A percentile compares a stretch with the other conserved stretches of the same genome.
Evolutionary conservation across 2,113 vertebrate genomes (phyloP).

Genomic region (Ginglymostoma cirratum): DNA sequence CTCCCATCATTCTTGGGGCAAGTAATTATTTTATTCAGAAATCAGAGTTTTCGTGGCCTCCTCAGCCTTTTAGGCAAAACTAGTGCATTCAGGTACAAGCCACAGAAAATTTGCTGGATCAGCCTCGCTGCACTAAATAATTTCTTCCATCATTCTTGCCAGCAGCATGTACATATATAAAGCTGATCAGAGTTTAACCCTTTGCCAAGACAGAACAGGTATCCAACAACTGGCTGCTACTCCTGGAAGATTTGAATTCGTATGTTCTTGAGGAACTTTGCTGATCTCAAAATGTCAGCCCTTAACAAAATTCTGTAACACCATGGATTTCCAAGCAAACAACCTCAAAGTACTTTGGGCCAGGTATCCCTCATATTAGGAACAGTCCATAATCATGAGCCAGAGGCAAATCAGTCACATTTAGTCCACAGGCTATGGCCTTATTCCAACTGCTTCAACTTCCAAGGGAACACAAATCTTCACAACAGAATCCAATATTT

Average conservation of each 20-base stretch:
- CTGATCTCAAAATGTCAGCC: not conserved
- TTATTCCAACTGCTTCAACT: not conserved
- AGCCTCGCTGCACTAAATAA: not conserved
- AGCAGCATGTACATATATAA: not conserved
- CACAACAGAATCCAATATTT: not conserved
- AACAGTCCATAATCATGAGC: not conserved
- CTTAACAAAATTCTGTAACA: not conserved
- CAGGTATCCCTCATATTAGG: not conserved
- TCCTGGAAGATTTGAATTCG: not conserved
- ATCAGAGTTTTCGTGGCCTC: not conserved
- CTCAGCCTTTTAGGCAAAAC: not conserved
- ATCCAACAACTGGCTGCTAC: not conserved
- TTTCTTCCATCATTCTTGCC: not conserved
- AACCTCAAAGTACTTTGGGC: not conserved
- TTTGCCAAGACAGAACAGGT: too few relatives aligned
- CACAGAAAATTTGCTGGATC: not conserved
- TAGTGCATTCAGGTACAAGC: not conserved
- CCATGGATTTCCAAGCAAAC: not conserved
- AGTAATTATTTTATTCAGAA: not conserved
- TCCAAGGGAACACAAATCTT: not conserved
- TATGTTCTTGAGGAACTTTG: not conserved
- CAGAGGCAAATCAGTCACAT: not conserved
- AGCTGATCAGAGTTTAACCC: not conserved
- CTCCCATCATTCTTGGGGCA: not conserved
- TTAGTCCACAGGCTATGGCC: not conserved